A percentile compares a stretch with the other conserved stretches of the same genome.
Evolutionary conservation across 2,797 vertebrate species (phyloP).

Genomic region (Notoglanidium macrostoma): DNA sequence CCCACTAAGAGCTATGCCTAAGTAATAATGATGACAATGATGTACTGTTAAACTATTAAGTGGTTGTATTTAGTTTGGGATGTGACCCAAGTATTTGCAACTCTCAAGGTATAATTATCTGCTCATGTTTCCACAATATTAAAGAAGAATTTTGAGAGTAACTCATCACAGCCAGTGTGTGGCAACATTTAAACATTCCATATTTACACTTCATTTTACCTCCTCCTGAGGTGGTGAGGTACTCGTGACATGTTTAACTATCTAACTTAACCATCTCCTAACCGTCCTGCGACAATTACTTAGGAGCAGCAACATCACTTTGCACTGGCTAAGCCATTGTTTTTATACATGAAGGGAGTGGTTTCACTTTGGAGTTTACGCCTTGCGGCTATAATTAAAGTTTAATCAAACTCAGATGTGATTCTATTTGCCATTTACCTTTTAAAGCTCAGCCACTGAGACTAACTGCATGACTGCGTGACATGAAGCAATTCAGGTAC

Average conservation of each 20-base stretch:
- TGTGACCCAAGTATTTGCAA: neutral
- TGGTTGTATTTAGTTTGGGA: neutral
- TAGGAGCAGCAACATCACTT: neutral
- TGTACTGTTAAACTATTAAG: neutral
- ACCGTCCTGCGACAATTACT: neutral
- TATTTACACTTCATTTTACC: neutral
- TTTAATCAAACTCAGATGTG: slow-evolving; percentile 19
- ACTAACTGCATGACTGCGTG: slow-evolving; percentile 2
- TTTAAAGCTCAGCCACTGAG: slow-evolving; percentile 5
- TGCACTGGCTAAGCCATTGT: neutral
- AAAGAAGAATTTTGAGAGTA: neutral
- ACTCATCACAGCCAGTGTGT: neutral
- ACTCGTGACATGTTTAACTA: neutral
- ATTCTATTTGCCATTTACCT: neutral
- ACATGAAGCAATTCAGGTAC: slow-evolving; percentile 6
- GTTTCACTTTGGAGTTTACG: neutral
- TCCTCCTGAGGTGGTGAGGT: too few species aligned
- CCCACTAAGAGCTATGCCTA: neutral
- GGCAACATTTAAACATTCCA: neutral
- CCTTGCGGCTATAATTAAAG: slow-evolving; percentile 22
- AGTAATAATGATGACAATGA: neutral
- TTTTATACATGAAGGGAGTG: neutral
- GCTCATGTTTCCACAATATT: neutral
- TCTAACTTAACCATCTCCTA: slow-evolving; percentile 6
- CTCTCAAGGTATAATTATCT: neutral